These are phyloP conservation scores for Pegoplata infirma DNA, from an alignment of 2,888 invertebrate species.

Conservation along the genomic window DNA sequence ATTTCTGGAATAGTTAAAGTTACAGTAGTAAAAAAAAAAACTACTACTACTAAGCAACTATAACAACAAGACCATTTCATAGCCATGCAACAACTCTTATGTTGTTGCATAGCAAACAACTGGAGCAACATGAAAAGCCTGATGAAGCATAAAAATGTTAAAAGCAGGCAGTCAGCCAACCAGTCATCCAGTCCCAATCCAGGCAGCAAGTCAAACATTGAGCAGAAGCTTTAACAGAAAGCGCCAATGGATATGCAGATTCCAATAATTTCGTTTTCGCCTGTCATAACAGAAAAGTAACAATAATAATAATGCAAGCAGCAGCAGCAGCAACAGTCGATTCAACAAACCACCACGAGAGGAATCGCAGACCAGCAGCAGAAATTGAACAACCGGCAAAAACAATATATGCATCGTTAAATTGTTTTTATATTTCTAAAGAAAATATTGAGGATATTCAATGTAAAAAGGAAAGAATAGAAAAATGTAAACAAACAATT, in stretches of 20 bases:
- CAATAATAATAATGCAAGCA: slow-evolving; percentile 21
- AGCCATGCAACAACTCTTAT: slow-evolving; percentile 14
- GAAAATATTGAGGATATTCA: not conserved
- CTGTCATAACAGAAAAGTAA: slow-evolving; percentile 61
- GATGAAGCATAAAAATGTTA: slow-evolving; percentile 38
- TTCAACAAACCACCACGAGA: slow-evolving; percentile 39
- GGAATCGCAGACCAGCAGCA: slow-evolving; percentile 14
- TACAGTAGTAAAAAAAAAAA: slow-evolving; percentile 14
- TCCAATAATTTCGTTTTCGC: slow-evolving; percentile 65
- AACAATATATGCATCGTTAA: slow-evolving; percentile 1
- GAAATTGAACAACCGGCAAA: slow-evolving; percentile 17
- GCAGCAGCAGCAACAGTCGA: not conserved
- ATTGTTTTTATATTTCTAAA: slow-evolving; percentile 39
- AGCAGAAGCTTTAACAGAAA: slow-evolving; percentile 47
- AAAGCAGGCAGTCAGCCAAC: slow-evolving; percentile 24
- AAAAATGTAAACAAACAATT: too few relatives aligned
- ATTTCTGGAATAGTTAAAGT: slow-evolving; percentile 33
- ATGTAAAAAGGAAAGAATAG: too few relatives aligned
- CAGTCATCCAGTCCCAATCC: too few relatives aligned
- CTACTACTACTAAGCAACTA: not conserved
- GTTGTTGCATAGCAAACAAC: slow-evolving; percentile 26
- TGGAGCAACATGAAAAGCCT: slow-evolving; percentile 46
- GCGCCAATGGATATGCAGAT: slow-evolving; percentile 59
- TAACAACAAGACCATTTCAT: not conserved
- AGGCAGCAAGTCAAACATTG: slow-evolving; percentile 13